Percentiles rank a stretch among this genome's conserved stretches.
Conservation (phyloP, 2,888 invertebrate genomes). For the Graphium colonna region DNA sequence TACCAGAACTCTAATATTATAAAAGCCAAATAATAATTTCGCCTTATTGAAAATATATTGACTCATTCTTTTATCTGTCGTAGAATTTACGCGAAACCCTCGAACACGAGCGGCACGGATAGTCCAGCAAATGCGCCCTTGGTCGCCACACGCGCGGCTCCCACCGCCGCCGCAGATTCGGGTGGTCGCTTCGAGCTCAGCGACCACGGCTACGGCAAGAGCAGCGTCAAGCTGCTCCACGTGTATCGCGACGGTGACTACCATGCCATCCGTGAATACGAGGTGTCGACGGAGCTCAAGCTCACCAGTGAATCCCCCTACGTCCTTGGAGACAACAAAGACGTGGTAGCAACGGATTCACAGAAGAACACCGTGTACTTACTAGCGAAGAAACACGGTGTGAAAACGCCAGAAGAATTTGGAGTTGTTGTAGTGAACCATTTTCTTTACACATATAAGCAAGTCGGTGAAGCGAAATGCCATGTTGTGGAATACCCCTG, state of each 20-base stretch:
- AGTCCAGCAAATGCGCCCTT: slow-evolving; percentile 16
- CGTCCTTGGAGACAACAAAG: slow-evolving; percentile 86
- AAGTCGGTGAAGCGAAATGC: slow-evolving; percentile 85
- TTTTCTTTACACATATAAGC: slow-evolving; percentile 87
- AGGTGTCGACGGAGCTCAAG: slow-evolving; percentile 85
- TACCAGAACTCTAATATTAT: slow-evolving; percentile 31
- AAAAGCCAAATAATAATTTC: no score
- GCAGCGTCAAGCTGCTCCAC: slow-evolving; percentile 86
- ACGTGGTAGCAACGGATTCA: slow-evolving; percentile 90
- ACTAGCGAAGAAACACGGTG: slow-evolving; percentile 87
- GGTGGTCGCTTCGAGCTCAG: slow-evolving; percentile 81
- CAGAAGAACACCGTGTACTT: slow-evolving; percentile 91
- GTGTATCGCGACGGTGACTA: slow-evolving; percentile 83
- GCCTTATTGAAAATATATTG: no score
- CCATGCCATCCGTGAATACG: slow-evolving; percentile 87
- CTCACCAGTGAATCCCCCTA: slow-evolving; percentile 86
- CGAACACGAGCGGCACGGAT: slow-evolving; percentile 61
- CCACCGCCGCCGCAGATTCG: slow-evolving; percentile 65
- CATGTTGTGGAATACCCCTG: slow-evolving; percentile 88
- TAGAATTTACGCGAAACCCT: slow-evolving; percentile 75
- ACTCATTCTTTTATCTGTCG: slow-evolving; percentile 17
- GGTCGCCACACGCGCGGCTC: slow-evolving; percentile 35
- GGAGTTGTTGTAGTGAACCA: slow-evolving; percentile 86
- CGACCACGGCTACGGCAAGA: slow-evolving; percentile 87
- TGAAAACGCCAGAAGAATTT: slow-evolving; percentile 88